These are phyloP conservation scores for Potorous gilbertii DNA, from an alignment of 2,797 vertebrate genomes.

Conservation along the genomic window DNA sequence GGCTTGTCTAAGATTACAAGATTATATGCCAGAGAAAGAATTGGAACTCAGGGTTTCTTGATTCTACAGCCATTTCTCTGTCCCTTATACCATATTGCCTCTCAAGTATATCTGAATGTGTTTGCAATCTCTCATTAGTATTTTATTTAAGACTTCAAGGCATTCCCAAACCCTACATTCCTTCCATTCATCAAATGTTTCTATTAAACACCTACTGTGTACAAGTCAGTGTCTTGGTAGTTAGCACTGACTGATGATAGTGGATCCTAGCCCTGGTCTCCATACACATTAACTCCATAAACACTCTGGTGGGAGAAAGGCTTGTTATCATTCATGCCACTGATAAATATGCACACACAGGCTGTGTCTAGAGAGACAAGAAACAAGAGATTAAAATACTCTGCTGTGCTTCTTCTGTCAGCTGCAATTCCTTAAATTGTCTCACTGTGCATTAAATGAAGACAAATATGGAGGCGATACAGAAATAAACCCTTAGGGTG, in stretches of 20 bases:
- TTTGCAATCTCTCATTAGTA: slow-evolving; percentile 60
- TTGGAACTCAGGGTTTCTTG: not conserved
- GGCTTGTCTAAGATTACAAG: not conserved
- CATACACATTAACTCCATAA: slow-evolving; percentile 90
- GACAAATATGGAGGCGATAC: slow-evolving; percentile 82
- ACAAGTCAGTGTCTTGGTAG: not conserved
- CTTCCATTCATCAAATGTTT: slow-evolving; percentile 89
- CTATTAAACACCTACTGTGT: slow-evolving; percentile 81
- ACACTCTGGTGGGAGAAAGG: slow-evolving; percentile 87
- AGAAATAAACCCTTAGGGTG: slow-evolving; percentile 80
- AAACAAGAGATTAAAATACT: slow-evolving; percentile 81
- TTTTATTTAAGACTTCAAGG: slow-evolving; percentile 45
- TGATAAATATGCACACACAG: slow-evolving; percentile 91
- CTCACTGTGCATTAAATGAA: slow-evolving; percentile 78
- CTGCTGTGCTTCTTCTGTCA: slow-evolving; percentile 80
- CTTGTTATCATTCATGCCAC: slow-evolving; percentile 94
- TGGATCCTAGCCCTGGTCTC: slow-evolving; percentile 90
- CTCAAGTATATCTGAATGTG: not conserved
- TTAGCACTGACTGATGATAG: slow-evolving; percentile 81
- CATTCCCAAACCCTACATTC: slow-evolving; percentile 86
- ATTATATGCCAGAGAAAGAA: not conserved
- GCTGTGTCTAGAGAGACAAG: slow-evolving; percentile 88
- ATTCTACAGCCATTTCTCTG: not conserved
- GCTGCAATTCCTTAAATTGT: slow-evolving; percentile 76
- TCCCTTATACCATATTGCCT: not conserved